Conservation (phyloP, 1,140 invertebrate genomes). For the Mizuhopecten yessoensis region DNA sequence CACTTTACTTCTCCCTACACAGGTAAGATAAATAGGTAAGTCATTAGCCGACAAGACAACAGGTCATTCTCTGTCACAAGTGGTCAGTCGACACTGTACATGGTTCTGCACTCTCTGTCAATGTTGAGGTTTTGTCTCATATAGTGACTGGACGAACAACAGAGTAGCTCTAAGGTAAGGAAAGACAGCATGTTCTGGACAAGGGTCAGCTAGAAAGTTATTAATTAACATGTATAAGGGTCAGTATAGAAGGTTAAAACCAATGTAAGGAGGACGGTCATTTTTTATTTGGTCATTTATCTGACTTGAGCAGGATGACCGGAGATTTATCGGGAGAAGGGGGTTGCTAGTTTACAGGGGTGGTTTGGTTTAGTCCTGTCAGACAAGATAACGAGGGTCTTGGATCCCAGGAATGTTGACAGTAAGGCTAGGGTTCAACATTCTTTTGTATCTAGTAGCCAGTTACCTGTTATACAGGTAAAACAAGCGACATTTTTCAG, state of each 20-base stretch:
- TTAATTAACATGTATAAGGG: neutral
- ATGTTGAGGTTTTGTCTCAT: neutral
- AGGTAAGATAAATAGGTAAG: conserved; percentile 27
- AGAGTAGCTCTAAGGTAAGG: neutral
- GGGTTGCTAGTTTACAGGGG: neutral
- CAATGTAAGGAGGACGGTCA: neutral
- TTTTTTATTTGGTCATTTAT: neutral
- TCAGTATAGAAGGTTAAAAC: neutral
- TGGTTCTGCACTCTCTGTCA: neutral
- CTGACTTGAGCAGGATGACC: neutral
- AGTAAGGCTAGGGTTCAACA: neutral
- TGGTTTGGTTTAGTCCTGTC: neutral
- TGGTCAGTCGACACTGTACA: neutral
- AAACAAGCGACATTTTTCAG: neutral
- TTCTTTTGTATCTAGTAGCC: neutral
- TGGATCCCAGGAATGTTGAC: neutral
- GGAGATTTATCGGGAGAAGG: neutral
- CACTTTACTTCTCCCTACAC: neutral
- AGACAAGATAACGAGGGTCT: neutral
- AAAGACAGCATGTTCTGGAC: neutral
- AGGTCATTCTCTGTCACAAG: neutral
- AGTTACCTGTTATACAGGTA: neutral
- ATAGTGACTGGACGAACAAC: neutral
- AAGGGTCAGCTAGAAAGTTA: neutral
- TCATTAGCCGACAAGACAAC: neutral